Conservation (phyloP, 2,888 invertebrate species). For the Alsophila aescularia region DNA sequence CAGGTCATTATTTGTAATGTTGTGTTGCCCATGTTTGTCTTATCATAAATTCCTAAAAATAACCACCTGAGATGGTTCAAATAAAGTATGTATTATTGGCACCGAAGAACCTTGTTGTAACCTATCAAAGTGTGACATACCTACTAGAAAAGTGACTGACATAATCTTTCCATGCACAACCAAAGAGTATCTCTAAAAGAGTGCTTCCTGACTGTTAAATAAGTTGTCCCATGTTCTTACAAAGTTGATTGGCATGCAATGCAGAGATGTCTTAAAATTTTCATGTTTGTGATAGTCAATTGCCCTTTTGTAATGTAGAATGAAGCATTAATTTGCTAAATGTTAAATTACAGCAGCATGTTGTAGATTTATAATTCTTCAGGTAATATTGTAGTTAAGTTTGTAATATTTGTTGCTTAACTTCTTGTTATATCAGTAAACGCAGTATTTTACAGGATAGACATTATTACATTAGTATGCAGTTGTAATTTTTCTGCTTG, state of each 20-base stretch:
- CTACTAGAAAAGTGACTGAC: constrained; percentile 1
- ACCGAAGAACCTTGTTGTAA: constrained; percentile 19
- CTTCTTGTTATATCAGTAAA: neutral
- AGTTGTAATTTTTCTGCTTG: constrained; percentile 24
- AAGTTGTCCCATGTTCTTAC: constrained; percentile 5
- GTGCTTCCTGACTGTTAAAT: neutral
- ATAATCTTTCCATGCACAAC: neutral
- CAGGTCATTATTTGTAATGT: constrained; percentile 29
- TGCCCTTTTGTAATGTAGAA: constrained; percentile 22
- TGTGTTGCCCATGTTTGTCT: constrained; percentile 34
- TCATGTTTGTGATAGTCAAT: constrained; percentile 30
- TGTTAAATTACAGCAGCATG: constrained; percentile 28
- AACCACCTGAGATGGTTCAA: constrained; percentile 38
- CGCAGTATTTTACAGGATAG: neutral
- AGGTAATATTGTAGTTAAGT: constrained; percentile 3
- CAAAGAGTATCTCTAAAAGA: neutral
- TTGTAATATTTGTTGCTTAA: neutral
- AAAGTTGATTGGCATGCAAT: constrained; percentile 16
- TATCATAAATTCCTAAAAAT: constrained; percentile 47
- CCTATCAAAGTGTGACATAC: neutral
- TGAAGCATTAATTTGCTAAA: constrained; percentile 10
- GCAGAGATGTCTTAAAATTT: constrained; percentile 19
- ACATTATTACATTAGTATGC: constrained; percentile 10
- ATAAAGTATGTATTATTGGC: constrained; percentile 35
- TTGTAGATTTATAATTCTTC: constrained; percentile 3